These are phyloP conservation scores for Andrena dorsata DNA, from an alignment of 2,888 invertebrate genomes.

Conservation along the genomic window DNA sequence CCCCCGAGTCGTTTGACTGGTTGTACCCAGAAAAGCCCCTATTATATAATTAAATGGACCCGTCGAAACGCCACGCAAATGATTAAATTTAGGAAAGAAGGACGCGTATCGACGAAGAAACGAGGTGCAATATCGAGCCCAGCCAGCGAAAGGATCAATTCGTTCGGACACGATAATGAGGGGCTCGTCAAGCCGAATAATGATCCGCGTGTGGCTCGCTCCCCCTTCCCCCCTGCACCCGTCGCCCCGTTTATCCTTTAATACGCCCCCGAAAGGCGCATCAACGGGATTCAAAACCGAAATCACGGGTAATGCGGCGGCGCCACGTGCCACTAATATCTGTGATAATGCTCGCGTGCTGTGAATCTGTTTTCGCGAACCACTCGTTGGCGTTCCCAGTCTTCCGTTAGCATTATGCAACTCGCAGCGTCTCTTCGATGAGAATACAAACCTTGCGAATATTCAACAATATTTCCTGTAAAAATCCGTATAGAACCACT, in stretches of 20 bases:
- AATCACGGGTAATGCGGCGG: conserved; percentile 59
- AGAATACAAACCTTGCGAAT: no score
- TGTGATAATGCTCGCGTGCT: conserved; percentile 54
- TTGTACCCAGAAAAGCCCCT: conserved; percentile 4
- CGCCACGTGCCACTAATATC: conserved; percentile 68
- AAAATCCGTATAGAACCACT: no score
- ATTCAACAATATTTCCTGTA: no score
- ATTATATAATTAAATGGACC: neutral
- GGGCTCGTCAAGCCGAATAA: conserved; percentile 76
- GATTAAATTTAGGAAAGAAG: neutral
- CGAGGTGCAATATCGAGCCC: neutral
- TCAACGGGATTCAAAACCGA: conserved; percentile 55
- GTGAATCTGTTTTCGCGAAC: conserved; percentile 19
- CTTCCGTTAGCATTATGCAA: no score
- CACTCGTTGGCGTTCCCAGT: no score
- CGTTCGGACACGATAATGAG: conserved; percentile 82
- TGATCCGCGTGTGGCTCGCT: conserved; percentile 70
- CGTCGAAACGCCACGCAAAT: neutral
- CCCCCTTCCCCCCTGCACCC: conserved; percentile 39
- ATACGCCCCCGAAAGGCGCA: conserved; percentile 42
- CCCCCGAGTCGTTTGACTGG: conserved; percentile 24
- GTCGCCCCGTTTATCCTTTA: conserved; percentile 60
- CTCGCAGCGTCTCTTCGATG: no score
- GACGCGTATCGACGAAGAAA: neutral
- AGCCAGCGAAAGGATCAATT: conserved; percentile 76